A percentile compares a stretch with the other conserved stretches of the same genome.
These are phyloP conservation scores for Rhagophthalmus giganteus DNA, from an alignment of 2,888 invertebrate species.

Conservation along the genomic window DNA sequence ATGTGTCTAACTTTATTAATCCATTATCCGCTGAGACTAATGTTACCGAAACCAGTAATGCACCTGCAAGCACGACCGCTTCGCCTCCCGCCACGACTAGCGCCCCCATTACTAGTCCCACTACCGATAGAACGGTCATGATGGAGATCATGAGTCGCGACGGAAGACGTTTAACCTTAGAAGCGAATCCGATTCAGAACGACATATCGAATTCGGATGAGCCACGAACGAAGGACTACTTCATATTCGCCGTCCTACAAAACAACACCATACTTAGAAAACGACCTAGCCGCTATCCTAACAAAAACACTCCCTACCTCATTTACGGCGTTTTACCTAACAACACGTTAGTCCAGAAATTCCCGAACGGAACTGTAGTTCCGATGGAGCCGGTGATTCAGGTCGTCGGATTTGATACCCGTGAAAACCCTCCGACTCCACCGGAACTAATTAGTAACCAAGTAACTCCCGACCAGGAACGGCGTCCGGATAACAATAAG, in stretches of 20 bases:
- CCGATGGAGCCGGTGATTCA: slow-evolving; percentile 62
- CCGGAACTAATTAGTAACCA: slow-evolving; percentile 68
- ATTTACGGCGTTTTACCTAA: slow-evolving; percentile 77
- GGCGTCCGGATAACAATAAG: slow-evolving; percentile 57
- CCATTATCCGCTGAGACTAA: slow-evolving; percentile 20
- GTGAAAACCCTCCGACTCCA: slow-evolving; percentile 58
- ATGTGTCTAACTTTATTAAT: no score
- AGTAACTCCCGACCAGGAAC: slow-evolving; percentile 57
- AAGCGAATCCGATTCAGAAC: slow-evolving; percentile 29
- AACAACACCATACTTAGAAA: slow-evolving; percentile 80
- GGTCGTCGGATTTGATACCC: slow-evolving; percentile 64
- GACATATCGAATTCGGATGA: slow-evolving; percentile 15
- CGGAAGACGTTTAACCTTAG: slow-evolving; percentile 42
- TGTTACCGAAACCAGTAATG: slow-evolving; percentile 18
- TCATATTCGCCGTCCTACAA: slow-evolving; percentile 74
- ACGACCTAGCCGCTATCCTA: slow-evolving; percentile 68
- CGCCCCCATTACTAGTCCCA: neutral
- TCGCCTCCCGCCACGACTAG: neutral
- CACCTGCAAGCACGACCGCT: slow-evolving; percentile 24
- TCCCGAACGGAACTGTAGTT: slow-evolving; percentile 77
- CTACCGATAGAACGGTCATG: neutral
- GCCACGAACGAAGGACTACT: slow-evolving; percentile 67
- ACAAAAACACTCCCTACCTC: slow-evolving; percentile 72
- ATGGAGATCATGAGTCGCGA: slow-evolving; percentile 31
- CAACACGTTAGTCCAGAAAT: slow-evolving; percentile 77